These are phyloP conservation scores for Phortica magna DNA, from an alignment of 2,888 invertebrate genomes.

Conservation along the genomic window DNA sequence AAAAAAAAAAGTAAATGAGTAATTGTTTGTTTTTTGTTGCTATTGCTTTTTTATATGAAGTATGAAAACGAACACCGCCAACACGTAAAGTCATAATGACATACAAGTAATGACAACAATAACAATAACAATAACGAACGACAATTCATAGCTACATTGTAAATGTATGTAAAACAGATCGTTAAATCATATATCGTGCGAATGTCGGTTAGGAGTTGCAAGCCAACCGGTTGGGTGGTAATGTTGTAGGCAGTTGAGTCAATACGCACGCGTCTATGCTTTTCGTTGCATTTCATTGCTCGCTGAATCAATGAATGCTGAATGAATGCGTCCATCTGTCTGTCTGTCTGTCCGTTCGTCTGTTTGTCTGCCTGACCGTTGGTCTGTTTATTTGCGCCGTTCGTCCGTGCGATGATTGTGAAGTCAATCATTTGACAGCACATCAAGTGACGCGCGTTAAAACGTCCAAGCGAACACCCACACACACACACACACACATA, in stretches of 20 bases:
- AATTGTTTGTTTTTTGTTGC: conserved; percentile 2
- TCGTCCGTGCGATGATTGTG: conserved; percentile 9
- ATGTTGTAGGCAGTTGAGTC: not conserved
- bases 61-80: not conserved
- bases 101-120: conserved; percentile 3
- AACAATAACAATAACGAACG: no score
- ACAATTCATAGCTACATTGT: not conserved
- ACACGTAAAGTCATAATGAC: conserved; percentile 2
- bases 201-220: not conserved
- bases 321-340: not conserved
- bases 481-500: not conserved
- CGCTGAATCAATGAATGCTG: conserved; percentile 6
- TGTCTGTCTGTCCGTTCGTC: conserved; percentile 12
- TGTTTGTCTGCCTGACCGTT: not conserved
- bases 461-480: not conserved
- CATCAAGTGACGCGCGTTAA: not conserved
- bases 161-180: conserved; percentile 19
- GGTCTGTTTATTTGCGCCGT: not conserved
- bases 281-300: not conserved
- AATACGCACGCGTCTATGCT: no score
- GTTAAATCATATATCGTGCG: conserved; percentile 29
- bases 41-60: no score
- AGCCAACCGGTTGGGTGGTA: not conserved
- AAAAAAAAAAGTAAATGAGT: not conserved
- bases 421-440: conserved; percentile 25